phyloP scores from a whole-genome alignment of 2,113 vertebrate genomes.

The Misgurnus anguillicaudatus region DNA sequence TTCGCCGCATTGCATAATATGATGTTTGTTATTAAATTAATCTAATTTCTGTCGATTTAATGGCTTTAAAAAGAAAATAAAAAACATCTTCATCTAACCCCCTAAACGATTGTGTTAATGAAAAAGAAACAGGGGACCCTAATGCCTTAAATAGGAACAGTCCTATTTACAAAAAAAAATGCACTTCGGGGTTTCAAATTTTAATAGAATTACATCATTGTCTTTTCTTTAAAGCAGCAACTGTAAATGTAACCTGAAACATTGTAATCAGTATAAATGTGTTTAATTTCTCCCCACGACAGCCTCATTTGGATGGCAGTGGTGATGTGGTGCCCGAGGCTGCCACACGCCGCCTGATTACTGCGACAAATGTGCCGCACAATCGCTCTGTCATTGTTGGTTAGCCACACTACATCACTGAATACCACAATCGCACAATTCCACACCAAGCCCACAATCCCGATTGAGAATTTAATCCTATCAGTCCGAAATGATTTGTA shows the following conservation, averaged over 20 bases:
- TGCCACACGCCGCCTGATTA: conserved; percentile 37
- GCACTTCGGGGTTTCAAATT: neutral
- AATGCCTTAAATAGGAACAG: neutral
- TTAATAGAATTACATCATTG: conserved; percentile 5
- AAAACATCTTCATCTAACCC: neutral
- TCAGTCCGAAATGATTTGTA: conserved; percentile 25
- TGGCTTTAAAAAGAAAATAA: neutral
- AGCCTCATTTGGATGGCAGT: conserved; percentile 34
- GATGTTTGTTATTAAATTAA: neutral
- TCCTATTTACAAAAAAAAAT: conserved; percentile 5
- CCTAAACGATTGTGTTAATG: neutral
- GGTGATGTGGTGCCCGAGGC: conserved; percentile 6
- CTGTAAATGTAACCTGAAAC: conserved; percentile 6
- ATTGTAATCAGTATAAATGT: conserved; percentile 2
- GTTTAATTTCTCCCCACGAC: conserved; percentile 25
- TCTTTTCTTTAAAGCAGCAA: neutral
- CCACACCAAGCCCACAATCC: conserved; percentile 39
- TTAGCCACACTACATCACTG: conserved; percentile 32
- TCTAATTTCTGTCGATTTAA: neutral
- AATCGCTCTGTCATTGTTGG: conserved; percentile 19
- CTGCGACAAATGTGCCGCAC: conserved; percentile 38
- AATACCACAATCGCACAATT: conserved; percentile 48
- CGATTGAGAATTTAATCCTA: conserved; percentile 46
- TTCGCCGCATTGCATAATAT: neutral
- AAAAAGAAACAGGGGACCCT: conserved; percentile 19